A percentile compares a stretch with the other conserved stretches of the same genome.
phyloP scores from a whole-genome alignment of 2,888 invertebrate species.

The Drosophila suboccidentalis region DNA sequence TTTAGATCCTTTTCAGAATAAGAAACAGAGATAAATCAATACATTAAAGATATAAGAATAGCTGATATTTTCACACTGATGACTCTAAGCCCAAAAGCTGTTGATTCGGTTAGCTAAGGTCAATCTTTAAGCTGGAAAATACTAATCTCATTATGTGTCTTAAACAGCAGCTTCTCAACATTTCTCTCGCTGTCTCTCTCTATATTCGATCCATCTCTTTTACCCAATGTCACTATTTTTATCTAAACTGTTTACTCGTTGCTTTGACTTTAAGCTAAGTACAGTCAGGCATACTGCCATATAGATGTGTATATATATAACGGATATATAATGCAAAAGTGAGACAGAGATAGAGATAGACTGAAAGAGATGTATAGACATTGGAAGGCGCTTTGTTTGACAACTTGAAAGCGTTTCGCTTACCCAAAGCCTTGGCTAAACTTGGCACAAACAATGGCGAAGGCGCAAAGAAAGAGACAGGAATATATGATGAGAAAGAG shows the following conservation, averaged over 20 bases:
- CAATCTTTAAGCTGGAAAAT: constrained; percentile 17
- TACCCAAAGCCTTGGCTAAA: constrained; percentile 59
- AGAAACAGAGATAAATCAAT: neutral
- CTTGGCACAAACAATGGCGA: constrained; percentile 60
- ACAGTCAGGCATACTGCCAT: constrained; percentile 16
- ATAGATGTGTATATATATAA: constrained; percentile 25
- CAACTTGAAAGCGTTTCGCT: constrained; percentile 60
- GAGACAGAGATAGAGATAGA: neutral
- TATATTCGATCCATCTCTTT: neutral
- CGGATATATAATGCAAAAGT: neutral
- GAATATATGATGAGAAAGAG: neutral
- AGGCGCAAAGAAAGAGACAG: constrained; percentile 7
- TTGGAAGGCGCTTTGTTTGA: constrained; percentile 56
- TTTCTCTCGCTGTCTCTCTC: neutral
- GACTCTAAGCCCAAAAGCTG: constrained; percentile 9
- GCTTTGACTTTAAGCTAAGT: constrained; percentile 41
- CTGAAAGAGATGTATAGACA: constrained; percentile 6
- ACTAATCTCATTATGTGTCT: constrained; percentile 20
- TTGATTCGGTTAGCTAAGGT: constrained; percentile 20
- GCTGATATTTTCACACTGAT: constrained; percentile 3
- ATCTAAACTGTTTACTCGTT: constrained; percentile 41
- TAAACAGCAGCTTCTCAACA: neutral
- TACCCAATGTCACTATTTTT: constrained; percentile 9
- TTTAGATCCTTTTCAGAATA: neutral
- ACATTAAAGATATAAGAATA: neutral